phyloP scores from a whole-genome alignment of 2,113 vertebrate species.

The Phoxinus phoxinus region DNA sequence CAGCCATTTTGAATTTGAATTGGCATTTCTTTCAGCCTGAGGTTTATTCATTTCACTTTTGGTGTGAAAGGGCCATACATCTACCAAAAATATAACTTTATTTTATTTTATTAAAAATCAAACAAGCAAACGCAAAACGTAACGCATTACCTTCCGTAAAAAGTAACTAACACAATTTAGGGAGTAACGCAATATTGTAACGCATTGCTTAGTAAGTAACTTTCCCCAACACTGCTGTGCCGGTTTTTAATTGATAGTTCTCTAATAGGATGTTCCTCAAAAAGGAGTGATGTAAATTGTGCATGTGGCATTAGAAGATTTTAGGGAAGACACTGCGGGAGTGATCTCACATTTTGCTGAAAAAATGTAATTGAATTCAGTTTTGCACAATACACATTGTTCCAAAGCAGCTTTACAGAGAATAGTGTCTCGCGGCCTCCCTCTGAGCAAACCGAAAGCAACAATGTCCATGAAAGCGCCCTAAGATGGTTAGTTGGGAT shows the following conservation, averaged over 20 bases:
- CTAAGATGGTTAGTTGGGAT: background rate
- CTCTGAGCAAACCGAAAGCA: background rate
- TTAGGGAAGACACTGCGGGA: background rate
- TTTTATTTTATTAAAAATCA: no score
- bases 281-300: background rate
- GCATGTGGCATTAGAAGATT: background rate
- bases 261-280: conserved; percentile 3
- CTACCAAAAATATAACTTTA: no score
- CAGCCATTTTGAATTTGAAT: no score
- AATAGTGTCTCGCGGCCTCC: conserved; percentile 6
- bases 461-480: background rate
- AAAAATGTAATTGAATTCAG: background rate
- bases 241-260: background rate
- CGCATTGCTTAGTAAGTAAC: no score
- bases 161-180: no score
- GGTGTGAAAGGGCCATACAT: no score
- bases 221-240: background rate
- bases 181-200: no score
- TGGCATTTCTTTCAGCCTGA: no score
- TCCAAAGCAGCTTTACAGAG: conserved; percentile 16
- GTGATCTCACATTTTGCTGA: background rate
- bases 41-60: no score
- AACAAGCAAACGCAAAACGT: no score
- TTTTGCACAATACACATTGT: conserved; percentile 8
- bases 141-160: no score